Evolutionary conservation across 2,113 vertebrate species (phyloP), one percentile per base, ranked within the genome.

Genomic region (Hippocampus abdominalis): DNA sequence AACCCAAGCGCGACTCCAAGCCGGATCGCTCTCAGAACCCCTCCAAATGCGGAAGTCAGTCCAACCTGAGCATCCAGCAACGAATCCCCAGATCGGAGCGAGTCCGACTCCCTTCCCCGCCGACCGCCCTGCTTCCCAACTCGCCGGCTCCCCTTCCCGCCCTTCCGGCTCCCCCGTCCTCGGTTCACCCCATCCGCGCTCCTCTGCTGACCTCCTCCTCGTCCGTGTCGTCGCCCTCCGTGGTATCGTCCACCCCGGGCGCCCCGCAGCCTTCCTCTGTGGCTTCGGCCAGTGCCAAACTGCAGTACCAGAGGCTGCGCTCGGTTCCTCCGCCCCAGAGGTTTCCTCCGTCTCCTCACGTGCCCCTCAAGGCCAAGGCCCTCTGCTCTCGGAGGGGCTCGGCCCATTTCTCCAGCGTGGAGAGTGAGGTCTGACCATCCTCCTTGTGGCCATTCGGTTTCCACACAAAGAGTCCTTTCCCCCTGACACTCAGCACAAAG

Each of bases 341-440:
- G 73, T 92, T 91, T 75, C 85, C 88, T 63, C 92, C 91, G 42
- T 92, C 92, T 23, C 92, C 92, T 36, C 92, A 92, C 76, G 81
- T 90, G 77, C 92, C 92, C 60, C 89, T 93, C 57, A 93, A 93
- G 89, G 84, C 90, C 88, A 92, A 91, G 89, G 94, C 93, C 87
- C 90, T 96, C 81, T 94, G 94, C 86, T 95, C 94, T 0, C 92
- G 95, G 71, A 88, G 95, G 69, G 95, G 93, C 68, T 96, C 95
- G 1, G 94, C 95, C 66, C 95, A 96, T 81, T 96, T 96, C 84
- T 96, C 95, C 83, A 96, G 95, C 40, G 92, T 96, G 74, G 95
- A 96, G 87, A 96, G 95, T 0, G 95, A 96, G 84, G 95, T 96
- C 86, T 96, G 93, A 96, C 69, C 1, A 49, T 11, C 42, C 42